Evolutionary conservation across 2,113 vertebrate genomes (phyloP).

Genomic region (Lophochroa leadbeateri): DNA sequence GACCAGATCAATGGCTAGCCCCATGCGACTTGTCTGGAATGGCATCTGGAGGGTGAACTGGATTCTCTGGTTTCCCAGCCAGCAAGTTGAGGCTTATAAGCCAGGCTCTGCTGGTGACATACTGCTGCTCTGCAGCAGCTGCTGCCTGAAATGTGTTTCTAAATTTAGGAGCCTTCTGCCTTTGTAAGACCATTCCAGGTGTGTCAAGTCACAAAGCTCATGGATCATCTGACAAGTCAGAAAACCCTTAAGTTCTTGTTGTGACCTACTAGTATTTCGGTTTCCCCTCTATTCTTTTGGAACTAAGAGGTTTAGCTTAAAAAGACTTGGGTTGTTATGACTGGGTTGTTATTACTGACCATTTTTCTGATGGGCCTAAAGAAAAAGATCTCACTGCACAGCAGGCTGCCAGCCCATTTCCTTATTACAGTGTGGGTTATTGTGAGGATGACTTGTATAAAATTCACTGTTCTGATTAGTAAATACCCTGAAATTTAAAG

Average conservation of each 20-base stretch:
- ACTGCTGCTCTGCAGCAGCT: not conserved
- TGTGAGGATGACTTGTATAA: not conserved
- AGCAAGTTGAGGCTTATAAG: not conserved
- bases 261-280: not conserved
- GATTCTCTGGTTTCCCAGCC: not conserved
- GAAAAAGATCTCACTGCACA: not conserved
- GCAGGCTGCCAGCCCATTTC: not conserved
- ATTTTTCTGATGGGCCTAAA: not conserved
- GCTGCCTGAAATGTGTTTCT: not conserved
- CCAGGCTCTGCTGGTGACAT: not conserved
- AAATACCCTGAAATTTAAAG: not conserved
- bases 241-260: not conserved
- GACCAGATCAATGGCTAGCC: not conserved
- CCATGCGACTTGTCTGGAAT: rapidly evolving
- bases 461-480: not conserved
- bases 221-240: not conserved
- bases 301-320: not conserved
- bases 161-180: not conserved
- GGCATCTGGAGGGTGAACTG: not conserved
- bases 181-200: not conserved
- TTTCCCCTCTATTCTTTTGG: not conserved
- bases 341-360: not conserved
- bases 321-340: not conserved
- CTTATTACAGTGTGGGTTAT: not conserved
- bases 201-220: not conserved